phyloP scores from a whole-genome alignment of 2,113 vertebrate species.

The Ginglymostoma cirratum region DNA sequence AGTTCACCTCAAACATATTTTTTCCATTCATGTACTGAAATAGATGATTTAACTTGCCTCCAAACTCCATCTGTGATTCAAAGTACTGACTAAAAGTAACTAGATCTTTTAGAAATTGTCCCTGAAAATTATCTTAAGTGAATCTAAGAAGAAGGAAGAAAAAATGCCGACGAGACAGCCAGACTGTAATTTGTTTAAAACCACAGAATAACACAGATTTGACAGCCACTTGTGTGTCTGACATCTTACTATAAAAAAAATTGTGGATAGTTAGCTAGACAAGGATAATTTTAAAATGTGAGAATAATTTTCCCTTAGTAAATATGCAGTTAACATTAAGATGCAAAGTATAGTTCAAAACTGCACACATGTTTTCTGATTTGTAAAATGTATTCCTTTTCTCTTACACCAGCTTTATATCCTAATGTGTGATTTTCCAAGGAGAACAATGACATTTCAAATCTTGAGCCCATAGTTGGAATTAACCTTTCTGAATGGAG shows the following conservation, averaged over 20 bases:
- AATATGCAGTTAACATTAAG: neutral
- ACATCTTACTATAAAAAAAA: neutral
- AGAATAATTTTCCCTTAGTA: neutral
- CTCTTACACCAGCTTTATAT: neutral
- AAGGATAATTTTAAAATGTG: neutral
- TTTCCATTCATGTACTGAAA: neutral
- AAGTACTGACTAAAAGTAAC: neutral
- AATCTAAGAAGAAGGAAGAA: neutral
- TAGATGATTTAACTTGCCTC: neutral
- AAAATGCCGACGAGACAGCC: neutral
- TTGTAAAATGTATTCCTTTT: neutral
- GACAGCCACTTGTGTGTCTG: neutral
- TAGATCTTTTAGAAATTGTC: neutral
- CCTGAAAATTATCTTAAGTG: neutral
- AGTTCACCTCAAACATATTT: neutral
- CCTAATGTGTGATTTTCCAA: neutral
- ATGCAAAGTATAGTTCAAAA: neutral
- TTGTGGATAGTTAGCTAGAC: neutral
- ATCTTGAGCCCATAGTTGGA: neutral
- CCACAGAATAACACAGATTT: neutral
- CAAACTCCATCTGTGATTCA: neutral
- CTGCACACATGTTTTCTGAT: neutral
- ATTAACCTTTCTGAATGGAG: neutral
- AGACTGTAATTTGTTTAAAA: neutral
- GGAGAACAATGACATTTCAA: neutral